Conservation (phyloP, 2,888 invertebrate species). For the Pemphredon lugubris region DNA sequence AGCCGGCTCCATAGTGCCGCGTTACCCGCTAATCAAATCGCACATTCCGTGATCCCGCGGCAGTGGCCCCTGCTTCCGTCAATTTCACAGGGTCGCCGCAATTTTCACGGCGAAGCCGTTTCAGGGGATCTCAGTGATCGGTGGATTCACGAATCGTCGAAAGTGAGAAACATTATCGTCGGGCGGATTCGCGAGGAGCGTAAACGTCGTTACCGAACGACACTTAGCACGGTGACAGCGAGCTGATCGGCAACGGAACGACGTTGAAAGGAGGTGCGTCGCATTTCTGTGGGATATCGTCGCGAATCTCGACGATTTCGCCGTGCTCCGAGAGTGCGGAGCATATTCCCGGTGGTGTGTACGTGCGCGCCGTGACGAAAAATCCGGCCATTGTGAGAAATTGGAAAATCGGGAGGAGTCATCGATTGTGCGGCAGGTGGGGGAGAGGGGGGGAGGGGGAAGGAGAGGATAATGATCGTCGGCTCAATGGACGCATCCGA, state of each 20-base stretch:
- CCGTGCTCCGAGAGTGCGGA: too few relatives aligned
- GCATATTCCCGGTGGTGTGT: too few relatives aligned
- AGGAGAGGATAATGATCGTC: conserved; percentile 37
- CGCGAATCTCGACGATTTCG: too few relatives aligned
- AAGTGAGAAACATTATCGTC: neutral
- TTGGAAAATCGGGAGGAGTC: conserved; percentile 38
- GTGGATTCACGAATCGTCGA: too few relatives aligned
- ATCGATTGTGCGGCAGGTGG: conserved; percentile 35
- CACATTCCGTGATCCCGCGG: conserved; percentile 50
- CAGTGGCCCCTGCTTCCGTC: conserved; percentile 22
- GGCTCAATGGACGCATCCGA: conserved; percentile 35
- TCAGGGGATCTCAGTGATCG: too few relatives aligned
- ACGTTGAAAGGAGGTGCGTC: too few relatives aligned
- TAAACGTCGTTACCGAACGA: neutral
- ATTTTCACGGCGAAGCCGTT: too few relatives aligned
- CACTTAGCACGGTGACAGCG: neutral
- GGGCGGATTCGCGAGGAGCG: neutral
- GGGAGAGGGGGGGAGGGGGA: too few relatives aligned
- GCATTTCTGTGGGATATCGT: too few relatives aligned
- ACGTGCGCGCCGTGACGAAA: too few relatives aligned
- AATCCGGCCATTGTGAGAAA: conserved; percentile 31
- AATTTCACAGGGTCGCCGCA: neutral
- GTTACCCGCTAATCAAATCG: conserved; percentile 70
- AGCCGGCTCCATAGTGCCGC: conserved; percentile 61
- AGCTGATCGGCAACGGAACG: too few relatives aligned